These are phyloP conservation scores for Gambelia wislizenii DNA, from an alignment of 2,797 vertebrate genomes.

Conservation along the genomic window DNA sequence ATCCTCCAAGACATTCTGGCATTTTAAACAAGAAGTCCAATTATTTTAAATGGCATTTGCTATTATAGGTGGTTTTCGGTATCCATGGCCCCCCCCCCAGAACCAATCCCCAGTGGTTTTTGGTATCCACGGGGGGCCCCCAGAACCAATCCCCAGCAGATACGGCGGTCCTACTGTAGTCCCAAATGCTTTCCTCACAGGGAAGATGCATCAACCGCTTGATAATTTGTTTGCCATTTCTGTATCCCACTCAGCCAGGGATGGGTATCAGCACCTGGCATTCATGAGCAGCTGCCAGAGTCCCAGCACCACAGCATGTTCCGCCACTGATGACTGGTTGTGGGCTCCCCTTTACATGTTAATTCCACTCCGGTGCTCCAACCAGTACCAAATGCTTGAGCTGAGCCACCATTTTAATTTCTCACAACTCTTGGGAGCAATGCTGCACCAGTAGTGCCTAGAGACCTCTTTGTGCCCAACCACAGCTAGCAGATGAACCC, in stretches of 20 bases:
- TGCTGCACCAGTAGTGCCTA: neutral
- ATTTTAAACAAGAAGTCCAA: no score
- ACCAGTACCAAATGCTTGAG: neutral
- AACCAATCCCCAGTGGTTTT: no score
- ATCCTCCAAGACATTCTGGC: no score
- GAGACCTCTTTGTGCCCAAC: neutral
- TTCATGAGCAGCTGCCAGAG: neutral
- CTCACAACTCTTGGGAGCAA: neutral
- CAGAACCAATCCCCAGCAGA: no score
- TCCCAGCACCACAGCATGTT: neutral
- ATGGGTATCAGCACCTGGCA: neutral
- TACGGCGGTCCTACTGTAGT: no score
- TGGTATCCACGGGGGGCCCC: no score
- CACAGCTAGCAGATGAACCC: neutral
- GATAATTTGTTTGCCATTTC: neutral
- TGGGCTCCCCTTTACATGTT: neutral
- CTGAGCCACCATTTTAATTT: neutral
- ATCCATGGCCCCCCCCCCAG: no score
- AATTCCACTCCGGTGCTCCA: neutral
- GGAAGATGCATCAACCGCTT: neutral
- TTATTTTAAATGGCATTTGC: no score
- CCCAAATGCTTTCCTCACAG: neutral
- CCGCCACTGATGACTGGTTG: neutral
- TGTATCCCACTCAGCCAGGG: neutral
- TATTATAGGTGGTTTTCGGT: no score